Evolutionary conservation across 2,113 vertebrate species (phyloP).

Genomic region (Irena cyanogastra): DNA sequence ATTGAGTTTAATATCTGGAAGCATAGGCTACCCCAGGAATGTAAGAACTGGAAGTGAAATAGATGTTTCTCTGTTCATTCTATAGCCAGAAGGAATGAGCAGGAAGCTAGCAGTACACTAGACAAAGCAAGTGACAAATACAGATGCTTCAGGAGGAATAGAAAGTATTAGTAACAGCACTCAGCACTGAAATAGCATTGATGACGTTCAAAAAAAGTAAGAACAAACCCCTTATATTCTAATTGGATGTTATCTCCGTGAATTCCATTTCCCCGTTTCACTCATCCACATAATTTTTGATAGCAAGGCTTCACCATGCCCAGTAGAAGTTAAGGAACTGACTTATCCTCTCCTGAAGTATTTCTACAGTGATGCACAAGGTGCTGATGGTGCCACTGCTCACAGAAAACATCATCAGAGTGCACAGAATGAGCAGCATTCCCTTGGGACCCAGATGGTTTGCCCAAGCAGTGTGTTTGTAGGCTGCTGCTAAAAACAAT

Average conservation of each 20-base stretch:
- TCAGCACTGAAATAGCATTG: background rate
- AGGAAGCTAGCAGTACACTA: background rate
- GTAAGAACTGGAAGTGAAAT: background rate
- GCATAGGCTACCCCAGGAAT: background rate
- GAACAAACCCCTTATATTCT: background rate
- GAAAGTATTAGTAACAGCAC: background rate
- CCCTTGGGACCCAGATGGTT: background rate
- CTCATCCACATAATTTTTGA: background rate
- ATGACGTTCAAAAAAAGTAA: background rate
- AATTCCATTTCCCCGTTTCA: background rate
- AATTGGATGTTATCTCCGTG: background rate
- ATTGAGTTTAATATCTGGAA: background rate
- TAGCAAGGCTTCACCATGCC: background rate
- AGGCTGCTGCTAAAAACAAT: slow-evolving; percentile 61
- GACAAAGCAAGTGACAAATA: background rate
- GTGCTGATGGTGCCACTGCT: background rate
- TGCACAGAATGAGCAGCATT: slow-evolving; percentile 8
- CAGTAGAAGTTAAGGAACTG: background rate
- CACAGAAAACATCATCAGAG: background rate
- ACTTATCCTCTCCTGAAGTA: background rate
- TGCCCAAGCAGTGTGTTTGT: slow-evolving; percentile 34
- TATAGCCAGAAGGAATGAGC: background rate
- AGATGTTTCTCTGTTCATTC: background rate
- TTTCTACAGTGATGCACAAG: background rate
- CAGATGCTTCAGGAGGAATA: background rate